Conservation (phyloP, 1,140 invertebrate species). For the Nasonia longicornis region DNA sequence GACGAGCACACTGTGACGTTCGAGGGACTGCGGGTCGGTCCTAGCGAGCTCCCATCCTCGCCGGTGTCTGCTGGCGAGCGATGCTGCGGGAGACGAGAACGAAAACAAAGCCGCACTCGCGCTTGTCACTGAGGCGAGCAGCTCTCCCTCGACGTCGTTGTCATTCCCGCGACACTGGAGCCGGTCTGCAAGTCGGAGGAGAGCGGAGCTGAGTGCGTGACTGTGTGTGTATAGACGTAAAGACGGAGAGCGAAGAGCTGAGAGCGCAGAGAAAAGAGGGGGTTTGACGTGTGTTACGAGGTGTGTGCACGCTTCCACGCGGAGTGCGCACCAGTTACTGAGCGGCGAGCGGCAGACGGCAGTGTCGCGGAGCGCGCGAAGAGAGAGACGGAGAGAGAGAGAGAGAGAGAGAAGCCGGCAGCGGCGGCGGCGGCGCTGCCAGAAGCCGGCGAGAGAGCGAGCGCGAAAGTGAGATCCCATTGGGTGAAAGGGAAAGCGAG, state of each 20-base stretch:
- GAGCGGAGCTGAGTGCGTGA: too few species aligned
- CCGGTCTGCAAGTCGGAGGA: neutral
- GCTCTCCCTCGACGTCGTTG: constrained; percentile 2
- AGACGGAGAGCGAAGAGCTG: neutral
- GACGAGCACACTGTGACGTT: too few species aligned
- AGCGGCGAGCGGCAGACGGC: constrained; percentile 46
- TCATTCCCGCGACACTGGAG: constrained; percentile 2
- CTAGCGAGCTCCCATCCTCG: neutral
- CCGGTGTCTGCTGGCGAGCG: neutral
- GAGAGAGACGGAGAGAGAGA: constrained; percentile 64
- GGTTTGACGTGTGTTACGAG: neutral
- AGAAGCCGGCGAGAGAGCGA: constrained; percentile 56
- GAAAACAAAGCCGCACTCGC: neutral
- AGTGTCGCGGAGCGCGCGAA: constrained; percentile 49
- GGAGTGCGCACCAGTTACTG: constrained; percentile 65
- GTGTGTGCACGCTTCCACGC: constrained; percentile 53
- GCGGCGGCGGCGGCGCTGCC: constrained; percentile 35
- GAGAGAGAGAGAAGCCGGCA: constrained; percentile 65
- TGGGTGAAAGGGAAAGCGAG: constrained; percentile 69
- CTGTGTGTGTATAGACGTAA: too few species aligned
- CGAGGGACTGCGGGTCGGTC: neutral
- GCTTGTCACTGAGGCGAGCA: neutral
- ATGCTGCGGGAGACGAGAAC: neutral
- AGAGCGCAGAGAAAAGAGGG: neutral
- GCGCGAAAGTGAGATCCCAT: constrained; percentile 69